Evolutionary conservation across 2,797 vertebrate species (phyloP), one percentile per base, ranked within the genome.

Genomic region (Sparidentex hasta): DNA sequence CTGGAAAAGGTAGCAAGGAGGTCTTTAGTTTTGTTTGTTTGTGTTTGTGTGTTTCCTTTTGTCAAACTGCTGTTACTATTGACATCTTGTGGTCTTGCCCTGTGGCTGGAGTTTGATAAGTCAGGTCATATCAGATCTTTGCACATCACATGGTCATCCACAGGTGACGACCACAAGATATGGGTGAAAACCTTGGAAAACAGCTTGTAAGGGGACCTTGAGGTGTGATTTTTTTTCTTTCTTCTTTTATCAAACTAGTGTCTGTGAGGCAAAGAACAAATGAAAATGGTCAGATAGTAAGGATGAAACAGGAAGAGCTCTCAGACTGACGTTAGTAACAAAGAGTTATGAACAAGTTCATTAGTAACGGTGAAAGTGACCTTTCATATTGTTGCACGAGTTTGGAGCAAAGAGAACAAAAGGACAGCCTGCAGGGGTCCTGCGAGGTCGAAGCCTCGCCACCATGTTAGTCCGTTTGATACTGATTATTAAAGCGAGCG

Each of bases 401-500:
- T 80, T 68, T 67, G 33, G 68, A 59, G 20, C 12, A 46, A 65
- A 68, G 65, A 69, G 20, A 56, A 41, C 3, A 68, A 68, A 74
- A 69, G 67, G 41, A 52, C 74, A 29, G 82, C 47, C 71, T 27
- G 44, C 66, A 61, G 79, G 38, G 76, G 77, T 80, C 78, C 54
- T 74, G 63, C 65, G 20, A 82, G 85, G 69, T 78, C 41, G 25
- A 43, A 50, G 70, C 69, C 66, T 65, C 52, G 3, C 44, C 75
- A 55, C 66, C 66, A 23, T 23, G 46, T 76, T 33, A 21, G 72
- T 76, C 64, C 61, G 63, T 70, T 59, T 75, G 54, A 44, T 55
- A 71, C 61, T 48, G 57, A 58, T 83, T 61, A 74, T 72, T 62
- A 76, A 82, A 75, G 83, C 70, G 76, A 79, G 75, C 27, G 67